These are phyloP conservation scores for Thinocorus orbignyianus DNA, from an alignment of 2,113 vertebrate genomes.

Conservation along the genomic window DNA sequence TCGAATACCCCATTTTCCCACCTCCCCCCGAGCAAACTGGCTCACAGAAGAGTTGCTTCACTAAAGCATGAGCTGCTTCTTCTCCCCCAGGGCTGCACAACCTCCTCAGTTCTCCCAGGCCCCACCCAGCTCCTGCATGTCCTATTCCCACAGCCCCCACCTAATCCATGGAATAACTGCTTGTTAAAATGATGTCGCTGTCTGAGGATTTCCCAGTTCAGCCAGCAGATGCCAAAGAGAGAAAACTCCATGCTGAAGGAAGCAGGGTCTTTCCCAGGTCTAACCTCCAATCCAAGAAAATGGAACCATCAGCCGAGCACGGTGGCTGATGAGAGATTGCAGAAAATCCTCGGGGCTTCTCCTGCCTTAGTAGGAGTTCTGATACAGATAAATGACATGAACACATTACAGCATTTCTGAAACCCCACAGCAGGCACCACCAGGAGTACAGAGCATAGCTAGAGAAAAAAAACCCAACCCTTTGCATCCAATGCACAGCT, in stretches of 20 bases:
- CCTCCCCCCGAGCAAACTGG: neutral
- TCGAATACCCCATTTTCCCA: neutral
- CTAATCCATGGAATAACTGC: neutral
- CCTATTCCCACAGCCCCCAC: neutral
- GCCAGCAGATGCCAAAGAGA: neutral
- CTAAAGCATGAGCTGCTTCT: neutral
- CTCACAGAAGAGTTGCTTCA: neutral
- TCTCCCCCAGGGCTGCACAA: neutral
- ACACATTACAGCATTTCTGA: neutral
- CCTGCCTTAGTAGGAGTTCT: neutral
- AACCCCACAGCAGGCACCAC: neutral
- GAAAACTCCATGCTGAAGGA: neutral
- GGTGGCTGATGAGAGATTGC: neutral
- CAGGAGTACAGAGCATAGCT: neutral
- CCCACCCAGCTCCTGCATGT: neutral
- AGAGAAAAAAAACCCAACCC: neutral
- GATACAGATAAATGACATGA: neutral
- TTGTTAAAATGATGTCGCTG: neutral
- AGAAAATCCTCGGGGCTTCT: neutral
- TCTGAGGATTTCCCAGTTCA: neutral
- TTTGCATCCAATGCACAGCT: neutral
- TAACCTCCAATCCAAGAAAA: neutral
- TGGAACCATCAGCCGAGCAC: neutral
- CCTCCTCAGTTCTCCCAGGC: neutral
- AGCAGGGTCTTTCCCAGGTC: neutral